Conservation (phyloP, 2,797 vertebrate species). For the Euthynnus affinis region DNA sequence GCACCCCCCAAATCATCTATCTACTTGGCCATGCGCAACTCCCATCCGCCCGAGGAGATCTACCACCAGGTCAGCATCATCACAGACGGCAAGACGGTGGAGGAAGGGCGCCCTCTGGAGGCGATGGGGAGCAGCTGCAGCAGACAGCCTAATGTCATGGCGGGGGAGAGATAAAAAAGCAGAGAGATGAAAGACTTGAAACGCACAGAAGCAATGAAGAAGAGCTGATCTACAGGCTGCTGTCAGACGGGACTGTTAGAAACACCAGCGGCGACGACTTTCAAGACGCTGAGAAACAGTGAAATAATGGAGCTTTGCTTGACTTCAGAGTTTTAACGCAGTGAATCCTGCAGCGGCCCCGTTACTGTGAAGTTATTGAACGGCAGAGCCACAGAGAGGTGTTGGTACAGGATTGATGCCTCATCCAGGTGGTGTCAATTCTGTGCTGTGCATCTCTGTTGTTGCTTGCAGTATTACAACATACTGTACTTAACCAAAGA, state of each 20-base stretch:
- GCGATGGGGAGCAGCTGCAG: neutral
- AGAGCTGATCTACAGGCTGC: neutral
- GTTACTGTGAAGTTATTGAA: neutral
- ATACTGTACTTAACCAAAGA: conserved; percentile 3
- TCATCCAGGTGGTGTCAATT: neutral
- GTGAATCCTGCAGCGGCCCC: neutral
- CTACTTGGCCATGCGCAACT: conserved; percentile 45
- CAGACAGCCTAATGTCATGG: neutral
- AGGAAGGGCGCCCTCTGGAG: conserved; percentile 23
- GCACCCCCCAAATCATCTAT: conserved; percentile 1
- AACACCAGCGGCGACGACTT: neutral
- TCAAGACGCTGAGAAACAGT: neutral
- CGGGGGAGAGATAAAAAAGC: neutral
- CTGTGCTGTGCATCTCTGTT: neutral
- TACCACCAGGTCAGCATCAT: conserved; percentile 62
- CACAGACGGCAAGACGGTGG: neutral
- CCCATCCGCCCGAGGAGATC: conserved; percentile 53
- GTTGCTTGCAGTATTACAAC: neutral
- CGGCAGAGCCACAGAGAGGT: neutral
- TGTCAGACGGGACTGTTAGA: neutral
- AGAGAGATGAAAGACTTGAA: neutral
- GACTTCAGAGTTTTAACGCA: neutral
- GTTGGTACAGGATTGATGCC: neutral
- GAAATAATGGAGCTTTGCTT: neutral
- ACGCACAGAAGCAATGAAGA: neutral